Conservation (phyloP, 2,113 vertebrate genomes). For the Dasyurus viverrinus region DNA sequence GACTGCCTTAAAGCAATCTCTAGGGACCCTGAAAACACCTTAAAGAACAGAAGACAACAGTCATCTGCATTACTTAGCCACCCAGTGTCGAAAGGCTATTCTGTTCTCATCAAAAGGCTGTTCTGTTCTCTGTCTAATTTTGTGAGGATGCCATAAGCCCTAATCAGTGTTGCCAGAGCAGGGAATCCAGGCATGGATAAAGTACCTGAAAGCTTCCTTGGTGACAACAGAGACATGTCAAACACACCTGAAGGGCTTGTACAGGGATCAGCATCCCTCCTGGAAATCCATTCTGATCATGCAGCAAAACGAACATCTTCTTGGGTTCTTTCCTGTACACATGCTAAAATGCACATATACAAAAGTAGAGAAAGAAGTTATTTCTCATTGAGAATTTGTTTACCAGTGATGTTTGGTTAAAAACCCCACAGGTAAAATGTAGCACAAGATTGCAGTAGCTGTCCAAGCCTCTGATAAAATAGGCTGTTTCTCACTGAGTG, state of each 20-base stretch:
- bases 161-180: not conserved
- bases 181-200: not conserved
- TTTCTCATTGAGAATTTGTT: conserved; percentile 35
- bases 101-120: not conserved
- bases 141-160: not conserved
- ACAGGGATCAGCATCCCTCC: not conserved
- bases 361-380: not conserved
- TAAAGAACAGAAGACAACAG: conserved; percentile 9
- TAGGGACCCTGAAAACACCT: not conserved
- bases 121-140: not conserved
- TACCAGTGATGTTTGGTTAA: not conserved
- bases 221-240: rapidly evolving
- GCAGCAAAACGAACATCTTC: conserved; percentile 62
- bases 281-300: conserved; percentile 22
- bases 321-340: not conserved
- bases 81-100: not conserved
- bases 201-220: not conserved
- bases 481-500: conserved; percentile 74
- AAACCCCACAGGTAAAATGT: conserved; percentile 13
- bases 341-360: not conserved
- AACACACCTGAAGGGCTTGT: not conserved
- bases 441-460: not conserved
- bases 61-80: not conserved
- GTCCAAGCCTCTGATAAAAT: conserved; percentile 62
- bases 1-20: conserved; percentile 6